Evolutionary conservation across 2,888 invertebrate species (phyloP).

Genomic region (Eupithecia subumbrata): DNA sequence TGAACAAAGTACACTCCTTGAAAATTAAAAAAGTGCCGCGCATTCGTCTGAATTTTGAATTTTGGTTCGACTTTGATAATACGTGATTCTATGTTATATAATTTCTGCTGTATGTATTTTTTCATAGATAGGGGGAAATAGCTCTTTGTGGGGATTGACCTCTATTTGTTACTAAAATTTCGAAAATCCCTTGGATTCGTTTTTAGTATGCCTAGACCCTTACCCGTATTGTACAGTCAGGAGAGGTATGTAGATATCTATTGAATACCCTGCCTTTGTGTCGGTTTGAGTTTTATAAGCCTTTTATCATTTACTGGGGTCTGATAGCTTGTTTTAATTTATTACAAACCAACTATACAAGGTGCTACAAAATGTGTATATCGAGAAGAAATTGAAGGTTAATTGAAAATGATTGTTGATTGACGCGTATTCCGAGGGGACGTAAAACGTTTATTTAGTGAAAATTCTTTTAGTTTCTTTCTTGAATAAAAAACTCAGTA

Average conservation of each 20-base stretch:
- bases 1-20: neutral
- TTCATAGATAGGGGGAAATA: neutral
- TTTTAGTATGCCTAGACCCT: neutral
- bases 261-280: conserved; percentile 65
- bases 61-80: neutral
- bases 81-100: neutral
- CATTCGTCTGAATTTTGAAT: no score
- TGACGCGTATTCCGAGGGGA: neutral
- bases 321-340: neutral
- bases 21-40: no score
- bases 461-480: neutral
- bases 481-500: neutral
- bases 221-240: conserved; percentile 16
- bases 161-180: neutral
- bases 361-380: neutral
- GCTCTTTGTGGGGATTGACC: neutral
- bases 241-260: conserved; percentile 60
- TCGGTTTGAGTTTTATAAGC: conserved; percentile 62
- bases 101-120: neutral
- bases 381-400: neutral
- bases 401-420: neutral
- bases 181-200: neutral
- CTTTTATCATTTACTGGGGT: conserved; percentile 53
- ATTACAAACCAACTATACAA: neutral
- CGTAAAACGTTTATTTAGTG: neutral